Conservation (phyloP, 2,113 vertebrate species). For the Paraplagusia blochii region DNA sequence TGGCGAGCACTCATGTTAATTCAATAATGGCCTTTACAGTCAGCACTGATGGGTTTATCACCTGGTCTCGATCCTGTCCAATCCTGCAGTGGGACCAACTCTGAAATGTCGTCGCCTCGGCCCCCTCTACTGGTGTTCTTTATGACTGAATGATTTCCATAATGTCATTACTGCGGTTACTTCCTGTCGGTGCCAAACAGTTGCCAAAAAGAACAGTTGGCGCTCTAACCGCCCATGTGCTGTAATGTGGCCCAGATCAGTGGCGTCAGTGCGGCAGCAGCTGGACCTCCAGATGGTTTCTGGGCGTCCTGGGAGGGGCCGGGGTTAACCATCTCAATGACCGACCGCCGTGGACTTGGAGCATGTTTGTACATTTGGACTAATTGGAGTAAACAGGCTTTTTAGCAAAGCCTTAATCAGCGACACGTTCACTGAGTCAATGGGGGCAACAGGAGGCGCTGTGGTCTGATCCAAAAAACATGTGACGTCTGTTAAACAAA, state of each 20-base stretch:
- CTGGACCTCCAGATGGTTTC: constrained; percentile 42
- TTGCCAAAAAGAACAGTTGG: not conserved
- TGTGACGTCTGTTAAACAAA: too few relatives aligned
- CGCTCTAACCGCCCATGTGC: not conserved
- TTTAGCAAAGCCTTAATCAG: too few relatives aligned
- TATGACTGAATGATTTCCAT: not conserved
- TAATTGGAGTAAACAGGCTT: too few relatives aligned
- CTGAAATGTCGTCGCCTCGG: too few relatives aligned
- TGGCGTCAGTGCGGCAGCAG: constrained; percentile 17
- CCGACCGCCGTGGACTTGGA: too few relatives aligned
- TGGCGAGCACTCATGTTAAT: too few relatives aligned
- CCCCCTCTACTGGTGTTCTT: not conserved
- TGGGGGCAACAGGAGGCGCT: too few relatives aligned
- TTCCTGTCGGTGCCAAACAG: not conserved
- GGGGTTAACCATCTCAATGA: constrained; percentile 26
- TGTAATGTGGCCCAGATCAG: constrained; percentile 3
- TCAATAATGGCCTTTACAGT: constrained; percentile 46
- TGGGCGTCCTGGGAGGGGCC: constrained; percentile 15
- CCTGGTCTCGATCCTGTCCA: constrained; percentile 40
- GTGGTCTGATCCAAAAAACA: too few relatives aligned
- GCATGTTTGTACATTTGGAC: too few relatives aligned
- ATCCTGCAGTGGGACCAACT: too few relatives aligned
- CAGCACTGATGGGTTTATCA: too few relatives aligned
- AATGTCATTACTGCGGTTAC: not conserved
- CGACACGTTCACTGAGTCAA: too few relatives aligned